Conservation (phyloP, 1,140 invertebrate genomes). For the Drosophila elegans region DNA sequence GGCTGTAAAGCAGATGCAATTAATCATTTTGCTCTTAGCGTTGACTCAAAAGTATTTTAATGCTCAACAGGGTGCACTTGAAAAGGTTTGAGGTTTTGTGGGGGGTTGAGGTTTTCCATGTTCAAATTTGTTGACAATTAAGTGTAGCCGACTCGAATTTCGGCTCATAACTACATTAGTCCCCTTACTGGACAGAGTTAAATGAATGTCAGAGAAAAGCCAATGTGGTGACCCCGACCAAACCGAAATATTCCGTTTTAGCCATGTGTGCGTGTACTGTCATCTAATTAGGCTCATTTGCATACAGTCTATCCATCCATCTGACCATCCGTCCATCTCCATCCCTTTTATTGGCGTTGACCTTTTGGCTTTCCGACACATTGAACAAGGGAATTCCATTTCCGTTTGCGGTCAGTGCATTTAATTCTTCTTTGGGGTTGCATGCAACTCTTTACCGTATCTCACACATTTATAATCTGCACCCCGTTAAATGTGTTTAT, state of each 20-base stretch:
- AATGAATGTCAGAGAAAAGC: not conserved
- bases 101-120: constrained; percentile 7
- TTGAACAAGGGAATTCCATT: constrained; percentile 34
- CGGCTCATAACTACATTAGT: constrained; percentile 40
- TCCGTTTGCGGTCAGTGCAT: constrained; percentile 41
- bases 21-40: constrained; percentile 69
- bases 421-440: constrained; percentile 26
- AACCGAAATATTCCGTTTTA: not conserved
- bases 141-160: constrained; percentile 36
- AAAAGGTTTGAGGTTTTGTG: not conserved
- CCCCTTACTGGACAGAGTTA: not conserved
- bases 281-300: constrained; percentile 62
- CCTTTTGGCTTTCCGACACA: constrained; percentile 37
- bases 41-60: constrained; percentile 26
- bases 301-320: constrained; percentile 33
- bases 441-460: constrained; percentile 20
- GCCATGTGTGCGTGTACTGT: constrained; percentile 32
- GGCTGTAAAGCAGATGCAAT: constrained; percentile 57
- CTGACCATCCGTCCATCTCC: constrained; percentile 1
- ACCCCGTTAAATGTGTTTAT: constrained; percentile 10
- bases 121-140: constrained; percentile 57
- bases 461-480: constrained; percentile 22
- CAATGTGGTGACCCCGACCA: constrained; percentile 15
- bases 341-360: constrained; percentile 31
- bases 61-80: constrained; percentile 23